Evolutionary conservation across 1,140 invertebrate species (phyloP), one percentile per base, ranked within the genome.

Genomic region (Leptinotarsa lineolata): DNA sequence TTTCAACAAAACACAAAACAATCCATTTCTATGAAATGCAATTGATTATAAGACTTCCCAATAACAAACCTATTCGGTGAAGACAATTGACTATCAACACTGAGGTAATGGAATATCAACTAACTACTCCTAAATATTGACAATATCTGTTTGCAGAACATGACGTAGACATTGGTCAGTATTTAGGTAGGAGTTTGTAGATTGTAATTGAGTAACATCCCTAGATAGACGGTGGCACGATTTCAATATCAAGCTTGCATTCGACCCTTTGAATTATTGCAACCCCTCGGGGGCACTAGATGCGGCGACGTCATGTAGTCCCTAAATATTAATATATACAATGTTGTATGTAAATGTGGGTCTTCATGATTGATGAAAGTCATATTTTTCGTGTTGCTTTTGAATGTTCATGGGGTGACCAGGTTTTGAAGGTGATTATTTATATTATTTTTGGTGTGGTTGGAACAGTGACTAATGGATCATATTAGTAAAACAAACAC

Each of bases 121-220:
- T 65, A 2, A 39, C 63, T 39, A n/a, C 16, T 16, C 1, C 63
- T 65, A 22, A 65, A 65, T 65, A 65, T 65, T 65, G 63, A 65
- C 63, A 39, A 39, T 65, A 65, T 65, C 21, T 30, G 63, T 39
- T 65, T 65, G 63, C 63, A 22, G 63, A 30, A 65, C 63, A 65
- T 65, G 63, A 65, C 63, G 63, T 24, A 65, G 63, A 65, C 63
- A 65, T 65, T 65, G 63, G 63, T 65, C 63, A 65, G 63, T 65
- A 65, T 65, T 65, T 65, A 65, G 63, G 16, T 15, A 54, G 48
- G 48, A 54, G 48, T 54, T 54, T 54, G 48, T 54, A 22, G 24
- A 39, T 30, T 39, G 22, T 65, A 65, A 65, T 65, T 24, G 63
- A 65, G 63, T 16, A 65, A 39, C 22, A n/a, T 65, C 63, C 63